Percentiles rank a stretch among this genome's conserved stretches.
These are phyloP conservation scores for Forbesichthys agassizii DNA, from an alignment of 2,113 vertebrate species.

Conservation along the genomic window DNA sequence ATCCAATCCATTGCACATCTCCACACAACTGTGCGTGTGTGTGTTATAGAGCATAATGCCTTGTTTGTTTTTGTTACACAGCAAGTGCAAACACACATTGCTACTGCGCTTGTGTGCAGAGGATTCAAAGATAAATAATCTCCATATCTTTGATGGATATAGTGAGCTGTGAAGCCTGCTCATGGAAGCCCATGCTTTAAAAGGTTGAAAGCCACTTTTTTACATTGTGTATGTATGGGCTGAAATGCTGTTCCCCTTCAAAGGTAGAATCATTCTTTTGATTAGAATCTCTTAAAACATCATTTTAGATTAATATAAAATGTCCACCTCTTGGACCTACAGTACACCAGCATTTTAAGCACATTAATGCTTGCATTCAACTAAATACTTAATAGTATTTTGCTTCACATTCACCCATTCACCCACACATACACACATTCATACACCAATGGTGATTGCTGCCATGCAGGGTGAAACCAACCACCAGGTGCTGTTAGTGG, in stretches of 20 bases:
- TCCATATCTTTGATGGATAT: constrained; percentile 60
- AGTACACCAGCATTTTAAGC: too few relatives aligned
- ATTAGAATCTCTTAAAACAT: constrained; percentile 7
- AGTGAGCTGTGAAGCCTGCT: constrained; percentile 9
- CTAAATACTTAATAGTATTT: too few relatives aligned
- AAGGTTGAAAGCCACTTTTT: constrained; percentile 45
- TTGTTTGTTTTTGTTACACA: background rate
- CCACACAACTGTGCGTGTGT: constrained; percentile 37
- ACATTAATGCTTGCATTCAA: too few relatives aligned
- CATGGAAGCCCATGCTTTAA: constrained; percentile 43
- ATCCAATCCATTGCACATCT: constrained; percentile 77
- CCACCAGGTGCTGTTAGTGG: too few relatives aligned
- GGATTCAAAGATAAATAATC: constrained; percentile 38
- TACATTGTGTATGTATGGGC: constrained; percentile 53
- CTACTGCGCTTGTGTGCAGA: constrained; percentile 17
- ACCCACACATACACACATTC: too few relatives aligned
- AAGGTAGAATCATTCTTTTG: background rate
- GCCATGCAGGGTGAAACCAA: too few relatives aligned
- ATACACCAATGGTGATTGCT: too few relatives aligned
- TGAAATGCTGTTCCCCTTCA: background rate
- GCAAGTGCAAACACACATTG: too few relatives aligned
- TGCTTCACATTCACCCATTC: too few relatives aligned
- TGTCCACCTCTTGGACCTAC: too few relatives aligned
- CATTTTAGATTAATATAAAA: background rate
- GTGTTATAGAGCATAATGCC: background rate